phyloP scores from a whole-genome alignment of 53 echinoderm and acorn worm species.

The Patiria pectinifera region DNA sequence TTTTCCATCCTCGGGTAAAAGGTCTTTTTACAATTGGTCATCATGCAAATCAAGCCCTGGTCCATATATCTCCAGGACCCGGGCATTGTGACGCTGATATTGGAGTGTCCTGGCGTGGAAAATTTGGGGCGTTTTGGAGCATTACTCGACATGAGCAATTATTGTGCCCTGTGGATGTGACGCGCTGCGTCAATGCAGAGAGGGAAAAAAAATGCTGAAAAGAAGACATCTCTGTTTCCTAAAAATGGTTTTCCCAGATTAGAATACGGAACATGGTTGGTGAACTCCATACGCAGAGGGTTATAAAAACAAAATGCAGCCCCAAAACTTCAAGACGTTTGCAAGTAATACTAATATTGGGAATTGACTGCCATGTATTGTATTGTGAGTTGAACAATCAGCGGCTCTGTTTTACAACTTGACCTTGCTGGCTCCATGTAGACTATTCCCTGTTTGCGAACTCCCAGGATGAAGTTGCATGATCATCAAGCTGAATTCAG shows the following conservation, averaged over 20 bases:
- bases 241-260: not conserved
- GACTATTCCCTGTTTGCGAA: no score
- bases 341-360: no score
- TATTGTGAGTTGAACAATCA: no score
- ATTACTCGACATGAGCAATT: slow-evolving; percentile 53
- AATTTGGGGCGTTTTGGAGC: slow-evolving; percentile 43
- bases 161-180: slow-evolving; percentile 58
- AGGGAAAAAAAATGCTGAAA: not conserved
- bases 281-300: not conserved
- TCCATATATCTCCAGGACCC: slow-evolving; percentile 25
- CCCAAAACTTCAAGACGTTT: no score
- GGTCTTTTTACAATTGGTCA: slow-evolving; percentile 24
- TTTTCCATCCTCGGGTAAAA: slow-evolving; percentile 4
- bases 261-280: not conserved
- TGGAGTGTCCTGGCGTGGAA: slow-evolving; percentile 48
- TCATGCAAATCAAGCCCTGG: slow-evolving; percentile 13
- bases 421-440: no score
- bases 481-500: no score
- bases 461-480: no score
- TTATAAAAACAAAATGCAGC: not conserved
- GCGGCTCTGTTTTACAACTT: no score
- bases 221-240: not conserved
- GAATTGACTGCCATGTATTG: no score
- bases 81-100: slow-evolving; percentile 41
- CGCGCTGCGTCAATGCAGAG: not conserved